Conservation (phyloP, 2,888 invertebrate species). For the Aspidapion aeneum region DNA sequence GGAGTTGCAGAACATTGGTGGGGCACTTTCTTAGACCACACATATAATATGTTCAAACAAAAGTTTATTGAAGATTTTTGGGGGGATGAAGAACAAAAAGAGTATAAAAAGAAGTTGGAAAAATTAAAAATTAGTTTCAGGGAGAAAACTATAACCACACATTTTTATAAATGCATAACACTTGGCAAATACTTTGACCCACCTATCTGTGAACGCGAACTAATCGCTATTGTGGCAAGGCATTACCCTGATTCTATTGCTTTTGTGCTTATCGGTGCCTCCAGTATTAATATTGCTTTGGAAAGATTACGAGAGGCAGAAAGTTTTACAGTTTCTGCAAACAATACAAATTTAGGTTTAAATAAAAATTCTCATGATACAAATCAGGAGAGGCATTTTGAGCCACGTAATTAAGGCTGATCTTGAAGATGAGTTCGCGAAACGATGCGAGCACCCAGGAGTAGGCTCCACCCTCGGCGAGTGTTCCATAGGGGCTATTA, state of each 20-base stretch:
- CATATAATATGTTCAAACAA: background rate
- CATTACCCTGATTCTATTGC: constrained; percentile 2
- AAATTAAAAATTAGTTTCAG: background rate
- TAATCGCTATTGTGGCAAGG: background rate
- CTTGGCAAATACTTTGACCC: constrained; percentile 3
- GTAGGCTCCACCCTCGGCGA: no score
- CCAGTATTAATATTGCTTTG: background rate
- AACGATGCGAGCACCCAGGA: no score
- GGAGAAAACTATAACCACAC: background rate
- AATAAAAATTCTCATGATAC: background rate
- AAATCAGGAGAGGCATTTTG: background rate
- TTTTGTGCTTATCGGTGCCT: background rate
- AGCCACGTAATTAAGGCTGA: no score
- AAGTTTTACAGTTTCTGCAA: background rate
- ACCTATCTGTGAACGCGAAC: background rate
- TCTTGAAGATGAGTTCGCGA: no score
- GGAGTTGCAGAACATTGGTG: background rate
- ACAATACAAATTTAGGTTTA: background rate
- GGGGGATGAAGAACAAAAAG: background rate
- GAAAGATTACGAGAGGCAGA: background rate
- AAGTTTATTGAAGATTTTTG: constrained; percentile 2
- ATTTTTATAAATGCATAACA: background rate
- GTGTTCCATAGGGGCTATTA: no score
- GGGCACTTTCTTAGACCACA: background rate
- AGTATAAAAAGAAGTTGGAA: background rate